A percentile compares a stretch with the other conserved stretches of the same genome.
Evolutionary conservation across 2,888 invertebrate species (phyloP).

Genomic region (Argynnis bischoffii): DNA sequence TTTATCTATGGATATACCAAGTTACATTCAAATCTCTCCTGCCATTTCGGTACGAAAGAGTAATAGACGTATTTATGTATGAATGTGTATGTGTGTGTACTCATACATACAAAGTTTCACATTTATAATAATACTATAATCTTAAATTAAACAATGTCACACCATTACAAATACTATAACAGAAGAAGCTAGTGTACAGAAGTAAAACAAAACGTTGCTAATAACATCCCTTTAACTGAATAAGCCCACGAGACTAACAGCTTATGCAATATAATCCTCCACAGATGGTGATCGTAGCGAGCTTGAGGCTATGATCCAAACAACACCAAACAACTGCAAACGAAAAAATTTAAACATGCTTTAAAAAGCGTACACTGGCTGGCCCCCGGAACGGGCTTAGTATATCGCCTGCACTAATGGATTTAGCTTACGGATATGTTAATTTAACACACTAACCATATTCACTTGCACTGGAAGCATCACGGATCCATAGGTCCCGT

Average conservation of each 20-base stretch:
- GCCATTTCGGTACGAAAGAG: too few relatives aligned
- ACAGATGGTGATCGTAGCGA: constrained; percentile 84
- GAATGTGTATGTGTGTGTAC: too few relatives aligned
- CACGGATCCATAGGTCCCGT: constrained; percentile 72
- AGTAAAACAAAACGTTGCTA: constrained; percentile 19
- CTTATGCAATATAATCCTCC: constrained; percentile 81
- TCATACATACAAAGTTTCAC: too few relatives aligned
- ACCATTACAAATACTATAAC: too few relatives aligned
- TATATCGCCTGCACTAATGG: constrained; percentile 79
- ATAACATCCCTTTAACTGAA: constrained; percentile 37
- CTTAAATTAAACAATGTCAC: too few relatives aligned
- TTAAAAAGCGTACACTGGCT: constrained; percentile 74
- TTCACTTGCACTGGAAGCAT: constrained; percentile 54
- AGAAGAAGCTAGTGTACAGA: background rate
- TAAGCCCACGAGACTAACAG: constrained; percentile 67
- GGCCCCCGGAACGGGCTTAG: constrained; percentile 73
- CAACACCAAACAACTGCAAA: constrained; percentile 83
- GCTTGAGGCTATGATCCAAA: constrained; percentile 83
- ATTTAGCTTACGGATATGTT: constrained; percentile 78
- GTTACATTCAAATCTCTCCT: too few relatives aligned
- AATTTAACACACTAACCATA: constrained; percentile 62
- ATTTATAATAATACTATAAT: too few relatives aligned
- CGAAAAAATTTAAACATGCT: constrained; percentile 83
- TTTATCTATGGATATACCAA: too few relatives aligned
- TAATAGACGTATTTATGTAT: too few relatives aligned